Evolutionary conservation across 2,888 invertebrate genomes (phyloP), one percentile per base, ranked within the genome.

Genomic region (Caenorhabditis drosophilae): DNA sequence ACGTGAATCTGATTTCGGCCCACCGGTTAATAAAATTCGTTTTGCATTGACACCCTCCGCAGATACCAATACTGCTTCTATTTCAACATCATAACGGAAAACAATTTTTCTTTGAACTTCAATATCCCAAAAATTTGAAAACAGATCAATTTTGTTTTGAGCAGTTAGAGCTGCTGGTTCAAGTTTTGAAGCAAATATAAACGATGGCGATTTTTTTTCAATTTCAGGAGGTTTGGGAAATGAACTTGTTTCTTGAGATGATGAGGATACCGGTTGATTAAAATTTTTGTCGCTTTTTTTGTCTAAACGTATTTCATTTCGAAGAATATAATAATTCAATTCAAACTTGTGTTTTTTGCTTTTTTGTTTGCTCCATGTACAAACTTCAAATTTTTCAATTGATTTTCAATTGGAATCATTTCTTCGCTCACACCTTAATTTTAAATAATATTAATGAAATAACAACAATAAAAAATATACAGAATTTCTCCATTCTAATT

Each of bases 21-120:
- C 25, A 41, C 31, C 20, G 40, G 26, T 31, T 12, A 45, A 20
- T n/a, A n/a, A n/a, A 36, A 36, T n/a, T 12, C 4, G 9, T 22
- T 20, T 42, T 26, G 22, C 25, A 31, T 9, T n/a, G 2, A 2
- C 11, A 2, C 15, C 15, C 12, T 22, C 23, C n/a, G n/a, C n/a
- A 6, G 15, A 23, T 31, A 6, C 31, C 6, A 42, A 3, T 23
- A 42, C 23, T 7, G 20, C 23, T 9, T 22, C 4, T 2, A 42
- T 40, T 11, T 12, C 20, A 7, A 57, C 42, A 36, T 62, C 52
- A 42, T 62, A 62, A 4, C 47, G 38, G 25, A 56, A 57, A 42
- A 62, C 56, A 11, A 35, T 52, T 25, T 52, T 50, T 3, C 23
- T 36, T 16, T 25, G 22, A 1, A 57, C 48, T 23, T 56, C 16